These are phyloP conservation scores for Cyanoderma ruficeps DNA, from an alignment of 2,113 vertebrate species.

Conservation along the genomic window DNA sequence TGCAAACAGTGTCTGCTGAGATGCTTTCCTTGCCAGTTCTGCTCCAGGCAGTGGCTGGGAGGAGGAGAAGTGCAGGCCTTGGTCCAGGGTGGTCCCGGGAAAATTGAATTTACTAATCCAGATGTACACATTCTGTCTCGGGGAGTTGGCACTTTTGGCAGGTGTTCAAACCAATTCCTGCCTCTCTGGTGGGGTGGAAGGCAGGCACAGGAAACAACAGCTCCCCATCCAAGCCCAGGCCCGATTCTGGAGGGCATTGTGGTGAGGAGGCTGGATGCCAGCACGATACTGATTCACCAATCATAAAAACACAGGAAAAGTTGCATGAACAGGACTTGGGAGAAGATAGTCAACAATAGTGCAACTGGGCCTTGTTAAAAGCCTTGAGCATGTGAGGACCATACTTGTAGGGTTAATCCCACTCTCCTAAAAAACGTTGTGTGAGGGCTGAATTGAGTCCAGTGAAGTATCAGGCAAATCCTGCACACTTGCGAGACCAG, in stretches of 20 bases:
- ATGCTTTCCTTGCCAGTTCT: background rate
- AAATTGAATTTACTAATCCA: background rate
- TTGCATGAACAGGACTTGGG: background rate
- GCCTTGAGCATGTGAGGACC: background rate
- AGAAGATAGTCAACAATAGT: background rate
- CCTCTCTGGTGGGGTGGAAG: background rate
- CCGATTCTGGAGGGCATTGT: background rate
- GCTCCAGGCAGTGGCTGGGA: background rate
- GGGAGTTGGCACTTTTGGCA: background rate
- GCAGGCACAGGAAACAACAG: background rate
- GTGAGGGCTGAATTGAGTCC: background rate
- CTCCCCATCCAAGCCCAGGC: background rate
- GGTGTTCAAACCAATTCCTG: background rate
- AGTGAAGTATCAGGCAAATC: background rate
- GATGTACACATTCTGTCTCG: fast-evolving
- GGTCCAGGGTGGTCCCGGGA: background rate
- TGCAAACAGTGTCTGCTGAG: background rate
- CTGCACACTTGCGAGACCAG: background rate
- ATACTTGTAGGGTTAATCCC: background rate
- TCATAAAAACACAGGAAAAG: background rate
- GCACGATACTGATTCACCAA: background rate
- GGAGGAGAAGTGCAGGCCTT: background rate
- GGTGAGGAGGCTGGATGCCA: background rate
- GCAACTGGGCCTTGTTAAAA: background rate
- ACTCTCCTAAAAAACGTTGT: background rate